Base-by-base conservation (phyloP, 2,888 invertebrate species). In the Drosophila fulvimacula region DNA sequence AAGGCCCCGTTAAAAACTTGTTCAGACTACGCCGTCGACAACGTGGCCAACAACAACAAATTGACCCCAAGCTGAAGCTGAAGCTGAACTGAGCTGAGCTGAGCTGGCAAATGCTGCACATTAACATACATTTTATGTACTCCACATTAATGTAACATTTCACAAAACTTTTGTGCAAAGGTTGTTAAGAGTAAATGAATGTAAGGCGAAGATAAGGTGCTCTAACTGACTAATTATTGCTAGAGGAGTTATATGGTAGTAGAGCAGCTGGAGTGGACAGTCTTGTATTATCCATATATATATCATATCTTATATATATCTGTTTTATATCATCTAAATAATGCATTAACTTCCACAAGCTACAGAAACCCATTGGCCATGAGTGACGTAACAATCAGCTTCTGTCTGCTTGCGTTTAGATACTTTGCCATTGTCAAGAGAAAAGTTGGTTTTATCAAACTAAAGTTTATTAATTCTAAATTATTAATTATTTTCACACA, bases 91-190 rank as follows among this genome's bases (percentile, higher is more conserved):
- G 44, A n/a, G 36, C 63, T 78, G 17, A 3, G 57, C 49, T 64
- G 81, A 78, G 81, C 65, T 81, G 46, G 49, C 67, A 32, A 64
- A 60, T 60, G 51, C 38, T 32, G 39, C 46, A 58, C 82, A 80
- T 80, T 80, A 80, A 80, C 82, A 80, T 72, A 82, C 69, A 76
- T 73, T 79, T 64, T 10, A 39, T 49, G 73, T 73, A 72, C 73
- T 73, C 42, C 55, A 71, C 60, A 59, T 73, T 73, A 79, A 79
- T 74, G 75, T 63, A 21, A 34, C 70, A 79, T 78, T 78, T 70
- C 75, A 68, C 46, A 74, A 74, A 78, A 78, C 39, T 61, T 74
- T 65, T 32, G 27, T 46, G 44, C 19, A 52, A 42, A 62, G 34
- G 6, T 4, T 11, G 4, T 24, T 3, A 27, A 7, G n/a, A 17